Evolutionary conservation across 2,888 invertebrate genomes (phyloP), one percentile per base, ranked within the genome.

Genomic region (Dicyrtomina minuta): DNA sequence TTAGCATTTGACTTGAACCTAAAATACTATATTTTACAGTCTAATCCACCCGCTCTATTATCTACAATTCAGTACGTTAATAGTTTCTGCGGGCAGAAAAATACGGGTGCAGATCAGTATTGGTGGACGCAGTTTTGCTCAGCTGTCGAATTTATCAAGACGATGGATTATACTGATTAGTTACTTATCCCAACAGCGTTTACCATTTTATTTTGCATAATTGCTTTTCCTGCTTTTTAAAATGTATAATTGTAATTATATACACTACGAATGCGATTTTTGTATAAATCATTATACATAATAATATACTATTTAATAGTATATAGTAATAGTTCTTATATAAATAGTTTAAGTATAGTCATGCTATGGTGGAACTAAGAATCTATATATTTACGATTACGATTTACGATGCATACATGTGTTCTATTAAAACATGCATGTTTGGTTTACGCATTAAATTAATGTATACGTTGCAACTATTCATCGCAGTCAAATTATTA

Each of bases 101-200:
- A 96, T 70, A 86, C 87, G 73, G 75, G 75, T 15, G 78, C 75
- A 39, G 93, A 95, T 80, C 90, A 91, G 79, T 99, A 98, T 84
- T 96, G 96, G 90, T 98, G 97, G 98, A 96, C 95, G 66, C 96
- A 97, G 83, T 97, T 98, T 84, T 92, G 92, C 80, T 91, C 96
- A 0, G 95, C 95, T 59, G 93, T 97, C 66, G 96, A 96, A 83
- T 96, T 94, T 85, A 96, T 98, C 81, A 99, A 98, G 86, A 96
- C 93, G 68, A 95, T 97, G 95, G 92, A 92, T 83, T 93, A 90
- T 71, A 74, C 69, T 20, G 77, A 77, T 26, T 76, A 74, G 59
- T 43, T 49, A 26, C 65, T 6, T 56, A 22, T 12, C 24, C 43
- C 33, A 55, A 39, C 41, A 33, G 22, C 17, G 12, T 33, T 62